These are phyloP conservation scores for Adela reaumurella DNA, from an alignment of 2,888 invertebrate genomes.

Conservation along the genomic window DNA sequence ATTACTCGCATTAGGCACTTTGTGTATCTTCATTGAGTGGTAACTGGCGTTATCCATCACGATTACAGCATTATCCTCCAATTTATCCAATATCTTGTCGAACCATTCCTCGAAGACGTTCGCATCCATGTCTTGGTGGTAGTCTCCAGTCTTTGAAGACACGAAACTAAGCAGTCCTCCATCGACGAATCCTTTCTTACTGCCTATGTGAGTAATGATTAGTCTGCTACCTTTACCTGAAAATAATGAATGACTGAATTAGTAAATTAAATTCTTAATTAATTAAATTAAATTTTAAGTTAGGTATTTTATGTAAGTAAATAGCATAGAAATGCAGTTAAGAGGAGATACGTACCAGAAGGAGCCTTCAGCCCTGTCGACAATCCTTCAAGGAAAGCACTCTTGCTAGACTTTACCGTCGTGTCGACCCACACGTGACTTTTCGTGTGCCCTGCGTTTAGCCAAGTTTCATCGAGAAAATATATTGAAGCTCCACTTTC, in stretches of 20 bases:
- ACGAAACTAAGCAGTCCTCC: constrained; percentile 4
- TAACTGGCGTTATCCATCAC: constrained; percentile 3
- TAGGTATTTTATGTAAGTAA: too few relatives aligned
- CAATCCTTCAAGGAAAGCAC: too few relatives aligned
- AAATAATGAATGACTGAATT: neutral
- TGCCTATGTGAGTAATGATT: constrained; percentile 8
- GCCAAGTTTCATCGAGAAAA: too few relatives aligned
- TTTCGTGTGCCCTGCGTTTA: too few relatives aligned
- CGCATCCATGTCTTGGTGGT: constrained; percentile 6
- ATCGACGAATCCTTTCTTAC: constrained; percentile 4
- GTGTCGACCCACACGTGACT: too few relatives aligned
- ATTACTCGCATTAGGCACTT: constrained; percentile 5
- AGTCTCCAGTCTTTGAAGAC: neutral
- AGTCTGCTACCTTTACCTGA: constrained; percentile 8
- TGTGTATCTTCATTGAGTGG: neutral
- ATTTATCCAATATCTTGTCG: neutral
- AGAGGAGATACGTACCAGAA: too few relatives aligned
- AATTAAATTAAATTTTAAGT: too few relatives aligned
- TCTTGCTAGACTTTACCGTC: too few relatives aligned
- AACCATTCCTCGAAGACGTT: constrained; percentile 1
- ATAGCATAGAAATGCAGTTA: too few relatives aligned
- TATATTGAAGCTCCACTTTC: too few relatives aligned
- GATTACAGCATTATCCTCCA: neutral
- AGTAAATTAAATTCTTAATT: too few relatives aligned
- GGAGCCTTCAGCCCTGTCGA: too few relatives aligned